A percentile compares a stretch with the other conserved stretches of the same genome.
phyloP scores from a whole-genome alignment of 2,797 vertebrate genomes.

The Parauchenoglanis punctatus region DNA sequence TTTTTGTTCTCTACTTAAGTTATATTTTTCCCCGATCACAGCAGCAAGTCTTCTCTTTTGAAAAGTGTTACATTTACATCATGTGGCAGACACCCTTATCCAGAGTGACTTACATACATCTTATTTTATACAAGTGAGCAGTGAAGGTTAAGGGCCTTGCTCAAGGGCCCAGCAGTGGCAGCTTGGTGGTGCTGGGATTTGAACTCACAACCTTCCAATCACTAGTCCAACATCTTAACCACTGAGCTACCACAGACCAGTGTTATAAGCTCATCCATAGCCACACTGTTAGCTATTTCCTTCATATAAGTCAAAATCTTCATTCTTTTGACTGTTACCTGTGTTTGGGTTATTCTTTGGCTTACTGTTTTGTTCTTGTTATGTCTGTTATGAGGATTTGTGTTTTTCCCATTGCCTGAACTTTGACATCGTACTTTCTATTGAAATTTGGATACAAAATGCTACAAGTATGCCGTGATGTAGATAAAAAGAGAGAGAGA shows the following conservation, averaged over 20 bases:
- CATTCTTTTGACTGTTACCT: not conserved
- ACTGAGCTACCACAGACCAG: too few species aligned
- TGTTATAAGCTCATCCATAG: not conserved
- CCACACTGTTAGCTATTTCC: not conserved
- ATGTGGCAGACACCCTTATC: too few species aligned
- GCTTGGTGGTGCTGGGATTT: too few species aligned
- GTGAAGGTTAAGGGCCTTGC: too few species aligned
- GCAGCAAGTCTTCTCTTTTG: not conserved
- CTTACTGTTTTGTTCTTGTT: not conserved
- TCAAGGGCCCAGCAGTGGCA: too few species aligned
- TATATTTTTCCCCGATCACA: not conserved
- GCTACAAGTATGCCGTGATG: not conserved
- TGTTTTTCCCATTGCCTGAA: not conserved
- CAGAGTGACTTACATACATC: too few species aligned
- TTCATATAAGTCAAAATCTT: not conserved
- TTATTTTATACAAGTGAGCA: too few species aligned
- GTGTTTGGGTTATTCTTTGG: not conserved
- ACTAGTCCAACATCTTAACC: too few species aligned
- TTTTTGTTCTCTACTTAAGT: not conserved
- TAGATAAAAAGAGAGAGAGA: not conserved
- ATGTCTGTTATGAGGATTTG: not conserved
- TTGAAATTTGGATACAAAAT: not conserved
- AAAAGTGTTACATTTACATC: not conserved
- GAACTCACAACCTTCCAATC: too few species aligned
- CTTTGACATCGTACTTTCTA: not conserved